Percentiles rank a stretch among this genome's conserved stretches.
Evolutionary conservation across 2,113 vertebrate genomes (phyloP).

Genomic region (Protomyctophum bolini): DNA sequence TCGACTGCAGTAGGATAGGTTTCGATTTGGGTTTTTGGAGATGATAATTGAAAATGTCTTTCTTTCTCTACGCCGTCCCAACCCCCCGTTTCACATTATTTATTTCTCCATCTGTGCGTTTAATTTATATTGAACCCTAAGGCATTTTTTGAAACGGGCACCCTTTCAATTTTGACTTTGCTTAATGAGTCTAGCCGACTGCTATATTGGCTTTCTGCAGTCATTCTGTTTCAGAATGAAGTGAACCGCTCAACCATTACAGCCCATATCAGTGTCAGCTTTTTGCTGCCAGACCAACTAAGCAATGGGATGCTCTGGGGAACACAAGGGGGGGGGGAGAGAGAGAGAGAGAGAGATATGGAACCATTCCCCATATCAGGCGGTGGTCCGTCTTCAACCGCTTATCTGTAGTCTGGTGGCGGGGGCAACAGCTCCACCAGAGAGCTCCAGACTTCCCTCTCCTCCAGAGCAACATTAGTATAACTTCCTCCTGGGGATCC

Average conservation of each 20-base stretch:
- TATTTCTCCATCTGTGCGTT: conserved; percentile 1
- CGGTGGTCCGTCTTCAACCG: too few relatives aligned
- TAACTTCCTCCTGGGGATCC: too few relatives aligned
- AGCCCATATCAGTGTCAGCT: conserved; percentile 22
- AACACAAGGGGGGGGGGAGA: background rate
- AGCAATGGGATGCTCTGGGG: conserved; percentile 19
- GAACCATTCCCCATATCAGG: too few relatives aligned
- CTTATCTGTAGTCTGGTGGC: too few relatives aligned
- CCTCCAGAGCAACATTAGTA: too few relatives aligned
- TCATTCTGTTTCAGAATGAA: conserved; percentile 19
- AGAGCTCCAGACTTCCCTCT: too few relatives aligned
- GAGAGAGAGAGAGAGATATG: background rate
- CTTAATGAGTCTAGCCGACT: conserved; percentile 6
- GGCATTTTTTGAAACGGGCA: conserved; percentile 24
- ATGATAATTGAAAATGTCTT: background rate
- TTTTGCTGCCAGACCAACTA: conserved; percentile 13
- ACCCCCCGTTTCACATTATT: background rate
- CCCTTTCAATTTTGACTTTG: conserved; percentile 32
- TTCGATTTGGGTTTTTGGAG: background rate
- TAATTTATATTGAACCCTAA: conserved; percentile 1
- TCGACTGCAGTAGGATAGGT: background rate
- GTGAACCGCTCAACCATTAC: conserved; percentile 19
- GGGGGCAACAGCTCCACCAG: too few relatives aligned
- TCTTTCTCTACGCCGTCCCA: background rate
- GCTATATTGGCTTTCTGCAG: conserved; percentile 2